Base-by-base conservation (phyloP, 2,797 vertebrate genomes). In the Gambelia wislizenii region DNA sequence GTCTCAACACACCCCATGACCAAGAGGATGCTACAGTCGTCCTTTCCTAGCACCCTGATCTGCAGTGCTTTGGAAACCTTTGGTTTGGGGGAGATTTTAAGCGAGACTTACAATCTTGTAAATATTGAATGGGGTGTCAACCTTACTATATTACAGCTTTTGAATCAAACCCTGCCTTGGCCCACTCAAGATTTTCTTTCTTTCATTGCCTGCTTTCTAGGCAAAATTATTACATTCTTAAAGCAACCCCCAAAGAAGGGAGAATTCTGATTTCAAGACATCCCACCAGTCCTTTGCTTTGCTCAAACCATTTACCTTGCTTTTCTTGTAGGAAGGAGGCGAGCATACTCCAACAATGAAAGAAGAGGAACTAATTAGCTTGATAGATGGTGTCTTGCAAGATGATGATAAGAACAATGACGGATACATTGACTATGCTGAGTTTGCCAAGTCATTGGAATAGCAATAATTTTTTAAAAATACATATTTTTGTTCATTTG, bases 371-470 rank as follows among this genome's bases (percentile, higher is more conserved):
- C 97, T 99, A 14, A 98, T 98, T 4, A 96, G 61, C 85, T 97
- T 99, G 84, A 99, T 99, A 67, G 99, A 99, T 56, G 98, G 98
- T 0, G 98, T 99, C 85, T 97, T 99, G 92, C 96, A 92, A 93
- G 99, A 99, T 22, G 98, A 99, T 56, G 99, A 99, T 96, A 98
- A 98, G 94, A 99, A 99, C 97, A 98, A 99, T 0, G 99, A 99
- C 0, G 99, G 99, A 8, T 99, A 98, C 93, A 99, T 99, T 70
- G 98, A 99, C 95, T 99, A 99, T 54, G 98, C 98, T 4, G 99
- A 99, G 94, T 99, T 99, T 76, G 99, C 99, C 88, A 99, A 98
- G 93, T 99, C 98, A 6, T 96, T 99, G 91, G 98, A 98, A 93
- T 99, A 96, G 96, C 88, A 5, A 12, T 49, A 49, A 14, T 7